Percentiles rank a stretch among this genome's conserved stretches.
phyloP scores from a whole-genome alignment of 2,113 vertebrate species.

The Bubo blakistoni region DNA sequence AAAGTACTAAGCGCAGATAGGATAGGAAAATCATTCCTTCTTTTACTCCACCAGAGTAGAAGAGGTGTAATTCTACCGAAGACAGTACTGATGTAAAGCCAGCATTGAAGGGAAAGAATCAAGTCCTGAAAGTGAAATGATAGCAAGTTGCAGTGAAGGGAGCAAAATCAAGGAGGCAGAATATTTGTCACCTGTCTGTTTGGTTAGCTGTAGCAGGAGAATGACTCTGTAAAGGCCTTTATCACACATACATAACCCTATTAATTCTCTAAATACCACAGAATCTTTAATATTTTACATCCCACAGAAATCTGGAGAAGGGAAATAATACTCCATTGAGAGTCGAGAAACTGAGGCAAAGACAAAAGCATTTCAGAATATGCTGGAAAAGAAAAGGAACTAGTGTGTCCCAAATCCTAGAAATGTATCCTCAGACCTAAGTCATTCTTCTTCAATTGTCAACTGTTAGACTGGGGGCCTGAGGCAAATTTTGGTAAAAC shows the following conservation, averaged over 20 bases:
- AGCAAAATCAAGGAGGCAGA: not conserved
- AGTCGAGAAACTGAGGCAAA: not conserved
- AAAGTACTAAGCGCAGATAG: not conserved
- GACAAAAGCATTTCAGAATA: not conserved
- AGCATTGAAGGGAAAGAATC: not conserved
- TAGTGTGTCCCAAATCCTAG: not conserved
- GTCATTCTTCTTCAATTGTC: not conserved
- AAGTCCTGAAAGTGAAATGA: not conserved
- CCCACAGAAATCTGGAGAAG: not conserved
- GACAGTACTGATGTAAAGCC: not conserved
- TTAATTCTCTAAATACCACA: not conserved
- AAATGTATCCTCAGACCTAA: not conserved
- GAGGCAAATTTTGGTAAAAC: not conserved
- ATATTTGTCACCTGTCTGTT: not conserved
- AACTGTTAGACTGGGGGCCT: fast-evolving
- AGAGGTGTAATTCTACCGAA: not conserved
- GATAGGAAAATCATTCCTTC: not conserved
- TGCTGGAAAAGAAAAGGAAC: not conserved
- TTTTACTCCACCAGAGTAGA: not conserved
- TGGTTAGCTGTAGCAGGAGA: not conserved
- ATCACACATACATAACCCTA: not conserved
- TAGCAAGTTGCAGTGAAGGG: not conserved
- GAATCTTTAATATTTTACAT: not conserved
- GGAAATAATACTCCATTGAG: not conserved
- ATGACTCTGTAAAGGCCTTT: not conserved